These are phyloP conservation scores for Pachyuromys duprasi DNA, from an alignment of 2,797 vertebrate genomes.

Conservation along the genomic window DNA sequence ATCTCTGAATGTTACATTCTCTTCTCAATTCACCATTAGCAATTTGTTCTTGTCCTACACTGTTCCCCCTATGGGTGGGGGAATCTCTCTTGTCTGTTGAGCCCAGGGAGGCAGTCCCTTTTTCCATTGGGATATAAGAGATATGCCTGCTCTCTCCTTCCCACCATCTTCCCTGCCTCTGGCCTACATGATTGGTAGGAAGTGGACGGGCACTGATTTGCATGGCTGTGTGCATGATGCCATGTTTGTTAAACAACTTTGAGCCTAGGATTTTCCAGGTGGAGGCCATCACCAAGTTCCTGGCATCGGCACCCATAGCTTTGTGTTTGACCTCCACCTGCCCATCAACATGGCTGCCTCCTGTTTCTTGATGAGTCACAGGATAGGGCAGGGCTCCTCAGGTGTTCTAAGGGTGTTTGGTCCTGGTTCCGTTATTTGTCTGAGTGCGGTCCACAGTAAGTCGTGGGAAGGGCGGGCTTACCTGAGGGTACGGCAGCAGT, in stretches of 20 bases:
- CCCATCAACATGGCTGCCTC: not conserved
- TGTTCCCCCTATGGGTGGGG: not conserved
- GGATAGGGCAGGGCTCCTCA: not conserved
- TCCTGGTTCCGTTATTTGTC: not conserved
- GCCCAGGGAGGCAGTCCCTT: not conserved
- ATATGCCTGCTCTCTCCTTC: not conserved
- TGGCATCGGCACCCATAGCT: not conserved
- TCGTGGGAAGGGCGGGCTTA: conserved; percentile 81
- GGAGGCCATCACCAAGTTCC: not conserved
- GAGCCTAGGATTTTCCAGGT: not conserved
- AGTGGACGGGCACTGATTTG: not conserved
- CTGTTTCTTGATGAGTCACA: not conserved
- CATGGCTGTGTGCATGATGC: not conserved
- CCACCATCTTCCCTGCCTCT: not conserved
- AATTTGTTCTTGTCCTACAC: not conserved
- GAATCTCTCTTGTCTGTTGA: not conserved
- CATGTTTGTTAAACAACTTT: not conserved
- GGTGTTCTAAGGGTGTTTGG: not conserved
- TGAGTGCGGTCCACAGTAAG: not conserved
- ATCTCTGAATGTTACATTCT: not conserved
- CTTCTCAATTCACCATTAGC: not conserved
- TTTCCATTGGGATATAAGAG: not conserved
- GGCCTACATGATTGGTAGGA: not conserved
- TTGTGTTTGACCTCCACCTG: not conserved
- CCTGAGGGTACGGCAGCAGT: conserved; percentile 99